phyloP scores from a whole-genome alignment of 2,113 vertebrate genomes.

The Dicrurus megarhynchus region DNA sequence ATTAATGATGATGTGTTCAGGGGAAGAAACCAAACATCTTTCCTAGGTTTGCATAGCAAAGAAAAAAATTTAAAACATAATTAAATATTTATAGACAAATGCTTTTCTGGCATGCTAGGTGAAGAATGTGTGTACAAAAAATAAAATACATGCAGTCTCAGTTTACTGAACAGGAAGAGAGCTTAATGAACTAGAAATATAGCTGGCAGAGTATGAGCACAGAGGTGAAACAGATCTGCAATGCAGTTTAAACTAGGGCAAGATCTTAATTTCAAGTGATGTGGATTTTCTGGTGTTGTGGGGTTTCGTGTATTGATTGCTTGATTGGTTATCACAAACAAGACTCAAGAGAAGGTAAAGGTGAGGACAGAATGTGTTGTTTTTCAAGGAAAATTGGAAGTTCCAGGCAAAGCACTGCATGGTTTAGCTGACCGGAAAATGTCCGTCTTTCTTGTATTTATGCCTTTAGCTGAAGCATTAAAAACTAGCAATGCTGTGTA shows the following conservation, averaged over 20 bases:
- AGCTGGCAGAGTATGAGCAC: background rate
- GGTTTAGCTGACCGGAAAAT: background rate
- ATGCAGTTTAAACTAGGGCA: background rate
- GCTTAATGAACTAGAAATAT: background rate
- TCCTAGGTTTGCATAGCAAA: background rate
- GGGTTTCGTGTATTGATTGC: background rate
- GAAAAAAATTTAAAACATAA: background rate
- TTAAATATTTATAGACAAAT: background rate
- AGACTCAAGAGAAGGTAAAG: background rate
- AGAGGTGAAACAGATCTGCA: background rate
- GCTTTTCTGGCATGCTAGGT: background rate
- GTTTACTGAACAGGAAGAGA: background rate
- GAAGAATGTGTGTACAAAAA: background rate
- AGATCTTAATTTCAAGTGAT: background rate
- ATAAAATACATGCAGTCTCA: background rate
- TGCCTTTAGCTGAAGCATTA: background rate
- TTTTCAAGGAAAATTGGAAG: background rate
- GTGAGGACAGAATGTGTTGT: background rate
- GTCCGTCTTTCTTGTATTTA: background rate
- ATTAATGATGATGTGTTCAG: background rate
- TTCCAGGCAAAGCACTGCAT: background rate
- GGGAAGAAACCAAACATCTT: background rate
- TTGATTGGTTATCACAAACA: background rate
- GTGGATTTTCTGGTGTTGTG: background rate
- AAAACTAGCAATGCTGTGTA: background rate